Evolutionary conservation across 1,140 invertebrate genomes (phyloP), one percentile per base, ranked within the genome.

Genomic region (Macrosteles quadrilineatus): DNA sequence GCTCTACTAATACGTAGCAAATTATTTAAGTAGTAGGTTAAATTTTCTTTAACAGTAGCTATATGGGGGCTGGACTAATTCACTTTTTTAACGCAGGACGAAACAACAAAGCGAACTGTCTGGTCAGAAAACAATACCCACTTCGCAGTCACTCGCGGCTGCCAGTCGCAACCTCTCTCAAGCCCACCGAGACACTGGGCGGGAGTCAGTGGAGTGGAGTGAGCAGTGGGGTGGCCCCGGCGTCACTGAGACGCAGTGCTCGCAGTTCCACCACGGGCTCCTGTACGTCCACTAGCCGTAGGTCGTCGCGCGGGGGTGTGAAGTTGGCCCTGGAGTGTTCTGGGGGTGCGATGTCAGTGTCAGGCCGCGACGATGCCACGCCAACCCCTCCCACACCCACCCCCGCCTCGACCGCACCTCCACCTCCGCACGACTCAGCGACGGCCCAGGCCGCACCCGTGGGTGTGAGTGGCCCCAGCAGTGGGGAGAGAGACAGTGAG

Each of bases 271-370:
- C 87, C 81, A 88, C 89, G 85, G 88, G 89, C 83, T 90, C 89
- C 76, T 91, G 90, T 83, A 89, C 91, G 73, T 90, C 88, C 74
- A 90, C 87, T 75, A 85, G 85, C 82, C 84, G 86, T 73, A 85
- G 86, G 75, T 85, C 85, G 77, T 85, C 85, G 72, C 79, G 86
- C 73, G 71, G 80, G 84, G 69, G 86, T 87, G 77, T 79, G 80
- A 70, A 77, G 80, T 71, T 75, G 79, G 75, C 76, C 45, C 45
- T 65, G 14, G 47, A 70, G 40, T 71, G 64, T 45, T 50, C 47
- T 11, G 47, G 47, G 47, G 27, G 57, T 36, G 32, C 43, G 9
- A 50, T 70, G 57, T 47, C 36, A 47, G 40, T 70, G 57, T 47
- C 36, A 64, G 40, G 62, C 36, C 45, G 67, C 50, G 55, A 55